Evolutionary conservation across 2,888 invertebrate species (phyloP).

Genomic region (Sclerodermus sp.): DNA sequence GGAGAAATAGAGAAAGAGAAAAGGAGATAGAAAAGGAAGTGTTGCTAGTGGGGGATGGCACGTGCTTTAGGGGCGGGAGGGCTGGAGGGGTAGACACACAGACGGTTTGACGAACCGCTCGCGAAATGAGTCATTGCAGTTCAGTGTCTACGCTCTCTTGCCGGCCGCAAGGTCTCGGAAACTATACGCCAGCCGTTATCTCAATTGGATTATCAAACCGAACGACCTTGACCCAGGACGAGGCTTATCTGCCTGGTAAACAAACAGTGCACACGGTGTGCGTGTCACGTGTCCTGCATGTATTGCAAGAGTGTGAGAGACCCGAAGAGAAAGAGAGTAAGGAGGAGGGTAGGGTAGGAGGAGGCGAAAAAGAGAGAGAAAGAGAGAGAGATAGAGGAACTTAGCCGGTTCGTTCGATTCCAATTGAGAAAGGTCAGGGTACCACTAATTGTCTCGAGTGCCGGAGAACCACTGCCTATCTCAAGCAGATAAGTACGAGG

Average conservation of each 20-base stretch:
- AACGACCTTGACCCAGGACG: constrained; percentile 36
- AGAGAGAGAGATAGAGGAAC: too few species aligned
- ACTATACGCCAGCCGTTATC: constrained; percentile 28
- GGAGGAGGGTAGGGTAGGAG: too few species aligned
- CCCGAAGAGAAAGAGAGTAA: too few species aligned
- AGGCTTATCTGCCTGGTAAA: constrained; percentile 24
- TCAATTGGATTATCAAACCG: constrained; percentile 35
- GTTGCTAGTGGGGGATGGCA: background rate
- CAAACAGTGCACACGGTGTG: constrained; percentile 7
- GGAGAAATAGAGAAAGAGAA: too few species aligned
- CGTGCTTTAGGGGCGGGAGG: constrained; percentile 7
- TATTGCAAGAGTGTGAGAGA: too few species aligned
- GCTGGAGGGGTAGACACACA: constrained; percentile 13
- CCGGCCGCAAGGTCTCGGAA: constrained; percentile 16
- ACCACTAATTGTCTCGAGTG: background rate
- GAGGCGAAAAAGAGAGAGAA: too few species aligned
- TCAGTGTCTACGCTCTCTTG: background rate
- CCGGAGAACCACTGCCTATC: background rate
- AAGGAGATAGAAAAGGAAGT: constrained; percentile 6
- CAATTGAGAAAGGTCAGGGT: background rate
- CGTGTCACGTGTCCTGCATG: constrained; percentile 1
- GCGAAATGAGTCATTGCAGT: constrained; percentile 22
- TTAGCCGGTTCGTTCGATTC: background rate
- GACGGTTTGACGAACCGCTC: constrained; percentile 28
- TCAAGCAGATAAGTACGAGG: too few species aligned